Percentiles rank a stretch among this genome's conserved stretches.
Conservation (phyloP, 2,113 vertebrate species). For the Grammomys surdaster region DNA sequence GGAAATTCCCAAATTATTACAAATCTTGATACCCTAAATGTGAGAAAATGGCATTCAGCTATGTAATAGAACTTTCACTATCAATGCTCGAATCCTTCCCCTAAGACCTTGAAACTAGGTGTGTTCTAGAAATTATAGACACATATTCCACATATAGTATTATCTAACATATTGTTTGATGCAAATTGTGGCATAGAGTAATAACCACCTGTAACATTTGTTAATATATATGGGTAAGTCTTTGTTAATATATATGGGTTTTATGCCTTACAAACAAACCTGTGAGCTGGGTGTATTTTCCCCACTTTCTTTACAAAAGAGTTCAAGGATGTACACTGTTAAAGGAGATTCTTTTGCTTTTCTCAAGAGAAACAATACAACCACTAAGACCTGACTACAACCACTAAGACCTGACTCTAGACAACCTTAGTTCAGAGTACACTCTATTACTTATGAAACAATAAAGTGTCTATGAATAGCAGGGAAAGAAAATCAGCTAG, state of each 20-base stretch:
- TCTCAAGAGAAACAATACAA: neutral
- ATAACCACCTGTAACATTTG: neutral
- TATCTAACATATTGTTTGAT: neutral
- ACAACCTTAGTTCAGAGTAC: neutral
- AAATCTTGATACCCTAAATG: neutral
- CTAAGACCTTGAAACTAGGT: neutral
- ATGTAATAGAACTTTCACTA: neutral
- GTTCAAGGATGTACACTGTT: neutral
- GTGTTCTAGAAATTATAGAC: neutral
- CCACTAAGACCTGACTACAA: neutral
- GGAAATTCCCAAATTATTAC: constrained; percentile 18
- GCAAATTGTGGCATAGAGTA: neutral
- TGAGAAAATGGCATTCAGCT: neutral
- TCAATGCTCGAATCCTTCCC: neutral
- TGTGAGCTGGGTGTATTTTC: neutral
- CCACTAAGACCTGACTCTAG: neutral
- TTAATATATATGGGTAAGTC: neutral
- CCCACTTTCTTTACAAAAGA: neutral
- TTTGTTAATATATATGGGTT: neutral
- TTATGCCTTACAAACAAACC: constrained; percentile 5
- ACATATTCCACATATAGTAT: neutral
- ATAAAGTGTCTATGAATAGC: neutral
- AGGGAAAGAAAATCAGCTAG: neutral
- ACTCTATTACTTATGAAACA: neutral
- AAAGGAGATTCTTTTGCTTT: neutral